phyloP scores from a whole-genome alignment of 2,888 invertebrate genomes.

The Diarsia brunnea region DNA sequence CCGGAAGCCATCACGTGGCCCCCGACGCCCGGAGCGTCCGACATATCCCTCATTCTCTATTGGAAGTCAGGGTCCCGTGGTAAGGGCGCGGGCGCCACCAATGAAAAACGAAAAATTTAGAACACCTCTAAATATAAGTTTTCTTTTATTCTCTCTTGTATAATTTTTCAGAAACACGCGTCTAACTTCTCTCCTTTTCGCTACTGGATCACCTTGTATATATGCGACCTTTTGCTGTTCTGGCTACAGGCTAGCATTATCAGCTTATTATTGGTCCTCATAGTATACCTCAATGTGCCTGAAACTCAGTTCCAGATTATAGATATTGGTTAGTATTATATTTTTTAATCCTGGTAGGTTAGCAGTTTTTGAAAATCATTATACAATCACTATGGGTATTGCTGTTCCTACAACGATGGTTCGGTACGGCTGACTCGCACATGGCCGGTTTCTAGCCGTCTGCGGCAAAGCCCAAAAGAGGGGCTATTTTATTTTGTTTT shows the following conservation, averaged over 20 bases:
- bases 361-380: too few relatives aligned
- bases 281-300: slow-evolving; percentile 74
- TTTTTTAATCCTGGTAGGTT: background rate
- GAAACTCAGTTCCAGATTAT: slow-evolving; percentile 67
- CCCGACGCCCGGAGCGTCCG: too few relatives aligned
- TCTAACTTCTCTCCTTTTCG: slow-evolving; percentile 80
- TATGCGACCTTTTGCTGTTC: slow-evolving; percentile 81
- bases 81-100: background rate
- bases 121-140: background rate
- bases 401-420: too few relatives aligned
- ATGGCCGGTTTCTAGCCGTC: too few relatives aligned
- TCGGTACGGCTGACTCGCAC: too few relatives aligned
- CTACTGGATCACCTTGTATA: slow-evolving; percentile 82
- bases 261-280: slow-evolving; percentile 70
- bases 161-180: slow-evolving; percentile 76
- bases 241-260: slow-evolving; percentile 77
- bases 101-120: background rate
- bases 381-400: too few relatives aligned
- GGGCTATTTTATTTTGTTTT: too few relatives aligned
- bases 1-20: too few relatives aligned
- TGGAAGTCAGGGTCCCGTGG: too few relatives aligned
- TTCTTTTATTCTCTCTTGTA: too few relatives aligned
- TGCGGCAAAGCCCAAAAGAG: too few relatives aligned
- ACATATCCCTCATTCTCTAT: too few relatives aligned
- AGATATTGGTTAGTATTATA: slow-evolving; percentile 78